Evolutionary conservation across 2,888 invertebrate species (phyloP).

Genomic region (Marasmarcha lunaedactyla): DNA sequence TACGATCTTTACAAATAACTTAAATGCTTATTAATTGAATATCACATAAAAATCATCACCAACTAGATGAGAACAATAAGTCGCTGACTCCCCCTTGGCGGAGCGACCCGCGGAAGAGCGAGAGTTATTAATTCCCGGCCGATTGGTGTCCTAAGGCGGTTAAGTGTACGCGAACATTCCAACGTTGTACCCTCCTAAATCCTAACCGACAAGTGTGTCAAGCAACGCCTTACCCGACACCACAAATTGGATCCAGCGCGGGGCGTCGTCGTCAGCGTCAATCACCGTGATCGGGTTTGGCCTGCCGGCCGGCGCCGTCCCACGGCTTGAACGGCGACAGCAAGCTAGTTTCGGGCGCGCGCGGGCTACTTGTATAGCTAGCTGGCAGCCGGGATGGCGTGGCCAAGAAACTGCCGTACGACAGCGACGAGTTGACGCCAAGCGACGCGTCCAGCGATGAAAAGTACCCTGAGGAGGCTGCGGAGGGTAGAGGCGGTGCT

Average conservation of each 20-base stretch:
- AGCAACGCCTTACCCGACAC: conserved; percentile 37
- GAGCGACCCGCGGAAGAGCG: conserved; percentile 32
- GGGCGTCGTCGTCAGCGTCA: conserved; percentile 30
- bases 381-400: conserved; percentile 48
- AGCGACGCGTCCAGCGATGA: conserved; percentile 59
- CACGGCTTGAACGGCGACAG: conserved; percentile 52
- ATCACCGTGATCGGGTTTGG: conserved; percentile 48
- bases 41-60: too few relatives aligned
- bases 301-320: conserved; percentile 33
- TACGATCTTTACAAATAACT: conserved; percentile 14
- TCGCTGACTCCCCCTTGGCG: conserved; percentile 41
- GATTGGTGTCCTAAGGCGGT: conserved; percentile 19
- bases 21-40: conserved; percentile 12
- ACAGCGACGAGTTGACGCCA: conserved; percentile 59
- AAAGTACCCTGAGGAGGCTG: conserved; percentile 65
- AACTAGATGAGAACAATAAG: conserved; percentile 42
- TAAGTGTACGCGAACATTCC: conserved; percentile 27
- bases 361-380: conserved; percentile 57
- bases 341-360: conserved; percentile 40
- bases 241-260: conserved; percentile 34
- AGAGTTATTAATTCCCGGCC: conserved; percentile 56
- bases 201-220: conserved; percentile 31
- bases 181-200: conserved; percentile 10
- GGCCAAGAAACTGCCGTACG: conserved; percentile 56
- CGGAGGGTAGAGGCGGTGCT: conserved; percentile 50